Percentiles rank a stretch among this genome's conserved stretches.
Conservation (phyloP, 2,888 invertebrate genomes). For the Cylindroiulus punctatus region DNA sequence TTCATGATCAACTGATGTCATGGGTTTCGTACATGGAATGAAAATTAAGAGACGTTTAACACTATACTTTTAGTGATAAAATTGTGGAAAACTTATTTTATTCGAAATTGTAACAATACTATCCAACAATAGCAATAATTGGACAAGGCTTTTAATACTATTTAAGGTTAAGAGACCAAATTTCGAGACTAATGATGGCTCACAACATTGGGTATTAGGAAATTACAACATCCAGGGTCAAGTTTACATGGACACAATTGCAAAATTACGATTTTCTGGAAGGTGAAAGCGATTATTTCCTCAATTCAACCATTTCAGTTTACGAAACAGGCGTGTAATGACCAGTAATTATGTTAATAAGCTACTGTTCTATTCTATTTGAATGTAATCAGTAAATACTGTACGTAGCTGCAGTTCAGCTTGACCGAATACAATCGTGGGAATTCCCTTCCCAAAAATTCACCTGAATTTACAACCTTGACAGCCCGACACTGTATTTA, state of each 20-base stretch:
- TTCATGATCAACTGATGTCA: no score
- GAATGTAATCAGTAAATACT: background rate
- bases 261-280: background rate
- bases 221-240: background rate
- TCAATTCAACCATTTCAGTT: slow-evolving; percentile 28
- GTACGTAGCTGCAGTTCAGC: background rate
- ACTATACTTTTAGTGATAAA: no score
- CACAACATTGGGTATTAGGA: background rate
- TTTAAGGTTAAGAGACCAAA: no score
- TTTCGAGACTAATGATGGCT: no score
- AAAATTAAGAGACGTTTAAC: no score
- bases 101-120: no score
- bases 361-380: background rate
- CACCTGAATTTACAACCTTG: background rate
- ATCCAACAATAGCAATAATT: no score
- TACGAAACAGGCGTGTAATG: background rate
- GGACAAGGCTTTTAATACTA: no score
- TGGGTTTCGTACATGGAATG: no score
- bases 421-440: background rate
- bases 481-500: background rate
- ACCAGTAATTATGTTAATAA: background rate
- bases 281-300: background rate
- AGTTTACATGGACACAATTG: background rate
- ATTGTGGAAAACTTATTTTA: no score
- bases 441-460: background rate